A percentile compares a stretch with the other conserved stretches of the same genome.
Evolutionary conservation across 2,113 vertebrate genomes (phyloP).

Genomic region (Xenopus laevis): DNA sequence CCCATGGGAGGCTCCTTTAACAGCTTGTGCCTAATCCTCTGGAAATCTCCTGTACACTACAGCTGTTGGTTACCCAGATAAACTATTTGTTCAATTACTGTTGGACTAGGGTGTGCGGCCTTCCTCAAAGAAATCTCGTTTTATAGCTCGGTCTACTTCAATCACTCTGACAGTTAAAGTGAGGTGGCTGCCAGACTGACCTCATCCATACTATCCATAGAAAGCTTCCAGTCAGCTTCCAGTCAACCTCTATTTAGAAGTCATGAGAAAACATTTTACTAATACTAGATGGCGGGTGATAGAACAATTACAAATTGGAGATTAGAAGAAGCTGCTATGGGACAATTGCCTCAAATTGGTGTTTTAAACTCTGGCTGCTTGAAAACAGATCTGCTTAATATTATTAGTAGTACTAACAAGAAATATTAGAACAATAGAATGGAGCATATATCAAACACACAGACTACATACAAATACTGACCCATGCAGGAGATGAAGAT

Average conservation of each 20-base stretch:
- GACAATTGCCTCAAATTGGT: slow-evolving; percentile 63
- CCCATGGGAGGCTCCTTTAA: slow-evolving; percentile 68
- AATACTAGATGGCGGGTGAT: slow-evolving; percentile 46
- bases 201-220: background rate
- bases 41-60: slow-evolving; percentile 69
- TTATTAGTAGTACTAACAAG: no score
- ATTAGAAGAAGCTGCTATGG: slow-evolving; percentile 57
- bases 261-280: slow-evolving; percentile 24
- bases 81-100: slow-evolving; percentile 74
- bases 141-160: slow-evolving; percentile 60
- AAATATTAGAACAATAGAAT: no score
- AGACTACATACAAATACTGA: no score
- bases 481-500: no score
- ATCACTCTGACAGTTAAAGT: slow-evolving; percentile 50
- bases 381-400: background rate
- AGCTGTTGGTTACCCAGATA: slow-evolving; percentile 71
- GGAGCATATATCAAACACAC: no score
- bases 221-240: slow-evolving; percentile 11
- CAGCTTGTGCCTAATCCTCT: slow-evolving; percentile 67
- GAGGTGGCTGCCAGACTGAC: background rate
- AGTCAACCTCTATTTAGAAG: slow-evolving; percentile 30
- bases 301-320: slow-evolving; percentile 68
- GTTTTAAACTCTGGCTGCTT: slow-evolving; percentile 49
- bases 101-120: slow-evolving; percentile 57
- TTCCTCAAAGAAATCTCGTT: slow-evolving; percentile 64